Base-by-base conservation (phyloP, 1,140 invertebrate species). In the Sycophila sp. region DNA sequence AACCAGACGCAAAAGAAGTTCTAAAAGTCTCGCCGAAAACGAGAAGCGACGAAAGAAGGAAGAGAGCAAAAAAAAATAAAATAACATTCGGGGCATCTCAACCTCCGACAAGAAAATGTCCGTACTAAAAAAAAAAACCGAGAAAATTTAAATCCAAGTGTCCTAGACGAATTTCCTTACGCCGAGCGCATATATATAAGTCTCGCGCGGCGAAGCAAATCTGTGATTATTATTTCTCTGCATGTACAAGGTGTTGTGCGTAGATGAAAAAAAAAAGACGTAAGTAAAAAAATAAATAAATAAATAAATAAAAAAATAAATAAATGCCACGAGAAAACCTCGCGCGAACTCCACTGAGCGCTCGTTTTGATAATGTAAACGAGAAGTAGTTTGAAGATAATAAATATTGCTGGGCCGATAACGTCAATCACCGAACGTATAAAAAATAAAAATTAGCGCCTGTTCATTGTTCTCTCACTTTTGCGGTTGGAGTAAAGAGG, bases 191-290 rank as follows among this genome's bases (percentile, higher is more conserved):
- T 36, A 49, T 40, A 47, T 40, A n/a, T 32, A 49, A 63, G 22
- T 55, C 68, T 45, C 65, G 47, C 56, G 56, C 68, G 76, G 51
- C 74, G 64, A 75, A 75, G 71, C 70, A 73, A 45, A 78, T 73
- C 77, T 79, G 76, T 79, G 77, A 80, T 80, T 77, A 74, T 79
- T 73, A 78, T 80, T 77, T 76, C 69, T 71, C 45, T 75, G 70
- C 76, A 72, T 73, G 76, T 73, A 24, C 32, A 42, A 40, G n/a
- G n/a, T 42, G 28, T 13, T n/a, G n/a, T n/a, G n/a, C n/a, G 36
- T 56, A 66, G 51, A 55, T 22, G 22, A 65, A 19, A 19, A 55
- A 45, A 58, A 19, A 66, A n/a, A n/a, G n/a, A n/a, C n/a, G n/a
- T 19, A 47, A 47, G 42, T 5, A 47, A 17, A n/a, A 40, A 40